Evolutionary conservation across 2,113 vertebrate species (phyloP).

Genomic region (Dasyurus viverrinus): DNA sequence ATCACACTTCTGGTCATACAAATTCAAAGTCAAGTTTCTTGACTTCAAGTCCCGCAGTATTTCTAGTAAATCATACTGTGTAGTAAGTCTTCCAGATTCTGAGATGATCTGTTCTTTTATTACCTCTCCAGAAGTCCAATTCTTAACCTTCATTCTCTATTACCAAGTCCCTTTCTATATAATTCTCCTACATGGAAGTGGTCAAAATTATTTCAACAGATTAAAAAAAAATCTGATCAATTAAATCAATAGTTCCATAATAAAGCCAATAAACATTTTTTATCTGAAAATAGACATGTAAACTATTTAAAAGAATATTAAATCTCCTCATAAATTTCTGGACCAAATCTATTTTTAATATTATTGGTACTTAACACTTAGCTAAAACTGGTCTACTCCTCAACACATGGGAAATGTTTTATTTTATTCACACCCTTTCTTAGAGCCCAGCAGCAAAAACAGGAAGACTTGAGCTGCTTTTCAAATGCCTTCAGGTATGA

Average conservation of each 20-base stretch:
- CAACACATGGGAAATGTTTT: neutral
- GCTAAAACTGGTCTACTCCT: constrained; percentile 22
- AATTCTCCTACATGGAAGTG: neutral
- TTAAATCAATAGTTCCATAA: neutral
- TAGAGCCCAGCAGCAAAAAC: neutral
- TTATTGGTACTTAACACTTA: neutral
- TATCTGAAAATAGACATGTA: neutral
- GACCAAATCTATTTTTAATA: neutral
- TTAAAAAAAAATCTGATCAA: neutral
- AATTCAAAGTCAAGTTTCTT: neutral
- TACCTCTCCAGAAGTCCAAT: neutral
- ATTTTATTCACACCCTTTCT: constrained; percentile 15
- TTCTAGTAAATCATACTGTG: neutral
- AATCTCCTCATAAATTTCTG: neutral
- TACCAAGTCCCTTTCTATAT: neutral
- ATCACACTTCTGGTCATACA: neutral
- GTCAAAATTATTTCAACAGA: neutral
- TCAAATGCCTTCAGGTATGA: constrained; percentile 3
- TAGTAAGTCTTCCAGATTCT: neutral
- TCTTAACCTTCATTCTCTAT: neutral
- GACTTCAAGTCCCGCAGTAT: neutral
- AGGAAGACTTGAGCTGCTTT: neutral
- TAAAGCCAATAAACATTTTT: neutral
- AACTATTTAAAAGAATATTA: neutral
- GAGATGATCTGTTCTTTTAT: neutral